These are phyloP conservation scores for Echinometra lucunter DNA, from an alignment of 53 echinoderm and acorn worm genomes.

Conservation along the genomic window DNA sequence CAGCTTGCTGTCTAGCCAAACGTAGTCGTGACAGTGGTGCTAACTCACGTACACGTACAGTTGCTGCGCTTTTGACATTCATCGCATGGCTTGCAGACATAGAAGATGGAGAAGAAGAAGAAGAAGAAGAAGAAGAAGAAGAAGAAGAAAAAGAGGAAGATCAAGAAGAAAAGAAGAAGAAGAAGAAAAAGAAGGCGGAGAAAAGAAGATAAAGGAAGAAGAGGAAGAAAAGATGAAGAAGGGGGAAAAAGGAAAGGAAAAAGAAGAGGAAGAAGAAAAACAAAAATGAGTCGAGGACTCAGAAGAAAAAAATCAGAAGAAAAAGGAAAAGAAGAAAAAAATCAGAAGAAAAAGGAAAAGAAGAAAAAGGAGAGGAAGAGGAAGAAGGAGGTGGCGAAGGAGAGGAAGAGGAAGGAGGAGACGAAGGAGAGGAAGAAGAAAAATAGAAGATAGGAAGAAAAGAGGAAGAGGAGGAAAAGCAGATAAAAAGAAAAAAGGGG, in stretches of 20 bases:
- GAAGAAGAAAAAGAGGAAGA: background rate
- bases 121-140: slow-evolving; percentile 3
- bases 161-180: background rate
- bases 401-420: background rate
- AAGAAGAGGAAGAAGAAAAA: background rate
- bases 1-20: no score
- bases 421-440: background rate
- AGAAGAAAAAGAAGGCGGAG: background rate
- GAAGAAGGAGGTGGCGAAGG: background rate
- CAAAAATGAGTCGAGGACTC: no score
- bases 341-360: no score
- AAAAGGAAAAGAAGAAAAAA: background rate
- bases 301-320: background rate
- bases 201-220: no score
- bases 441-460: no score
- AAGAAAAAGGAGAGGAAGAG: background rate
- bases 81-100: no score
- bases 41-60: no score
- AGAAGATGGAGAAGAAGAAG: background rate
- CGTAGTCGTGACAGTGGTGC: no score
- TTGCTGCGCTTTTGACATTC: no score
- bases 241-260: background rate
- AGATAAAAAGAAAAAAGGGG: background rate
- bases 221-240: no score
- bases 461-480: no score